phyloP scores from a whole-genome alignment of 2,888 invertebrate species.

The Octodonta nipae region DNA sequence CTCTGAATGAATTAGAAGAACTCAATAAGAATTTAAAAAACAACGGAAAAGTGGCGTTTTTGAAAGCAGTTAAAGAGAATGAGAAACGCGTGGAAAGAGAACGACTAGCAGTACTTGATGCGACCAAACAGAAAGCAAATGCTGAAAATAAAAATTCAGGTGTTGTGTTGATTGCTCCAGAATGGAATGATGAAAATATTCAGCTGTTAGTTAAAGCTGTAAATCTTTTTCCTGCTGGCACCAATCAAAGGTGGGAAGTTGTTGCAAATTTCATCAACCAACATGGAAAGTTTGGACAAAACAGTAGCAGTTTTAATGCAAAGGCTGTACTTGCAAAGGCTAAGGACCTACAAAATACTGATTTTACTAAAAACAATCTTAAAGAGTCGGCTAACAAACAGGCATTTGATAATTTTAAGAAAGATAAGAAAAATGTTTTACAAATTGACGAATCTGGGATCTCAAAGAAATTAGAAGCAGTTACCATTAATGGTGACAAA shows the following conservation, averaged over 20 bases:
- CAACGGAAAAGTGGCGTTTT: constrained; percentile 52
- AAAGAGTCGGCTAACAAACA: constrained; percentile 83
- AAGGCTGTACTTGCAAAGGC: constrained; percentile 92
- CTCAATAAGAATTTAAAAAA: constrained; percentile 57
- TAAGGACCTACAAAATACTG: constrained; percentile 82
- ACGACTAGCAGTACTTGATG: constrained; percentile 47
- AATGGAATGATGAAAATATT: constrained; percentile 76
- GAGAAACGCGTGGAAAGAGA: constrained; percentile 69
- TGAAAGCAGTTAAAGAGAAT: constrained; percentile 53
- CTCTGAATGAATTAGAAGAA: constrained; percentile 56
- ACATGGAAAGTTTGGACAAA: constrained; percentile 49
- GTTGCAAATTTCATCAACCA: constrained; percentile 93
- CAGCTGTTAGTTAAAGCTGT: constrained; percentile 91
- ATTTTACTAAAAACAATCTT: constrained; percentile 69
- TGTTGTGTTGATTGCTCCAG: constrained; percentile 39
- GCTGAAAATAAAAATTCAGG: constrained; percentile 35
- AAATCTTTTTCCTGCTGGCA: constrained; percentile 94
- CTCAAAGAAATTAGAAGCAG: constrained; percentile 47
- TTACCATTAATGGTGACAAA: constrained; percentile 22
- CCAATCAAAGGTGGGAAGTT: constrained; percentile 70
- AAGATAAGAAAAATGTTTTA: constrained; percentile 56
- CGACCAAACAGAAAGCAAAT: constrained; percentile 36
- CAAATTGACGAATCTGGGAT: constrained; percentile 60
- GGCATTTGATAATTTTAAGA: constrained; percentile 83
- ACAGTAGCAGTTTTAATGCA: constrained; percentile 53